These are phyloP conservation scores for Drosophila parthenogenetica DNA, from an alignment of 2,888 invertebrate genomes.

Conservation along the genomic window DNA sequence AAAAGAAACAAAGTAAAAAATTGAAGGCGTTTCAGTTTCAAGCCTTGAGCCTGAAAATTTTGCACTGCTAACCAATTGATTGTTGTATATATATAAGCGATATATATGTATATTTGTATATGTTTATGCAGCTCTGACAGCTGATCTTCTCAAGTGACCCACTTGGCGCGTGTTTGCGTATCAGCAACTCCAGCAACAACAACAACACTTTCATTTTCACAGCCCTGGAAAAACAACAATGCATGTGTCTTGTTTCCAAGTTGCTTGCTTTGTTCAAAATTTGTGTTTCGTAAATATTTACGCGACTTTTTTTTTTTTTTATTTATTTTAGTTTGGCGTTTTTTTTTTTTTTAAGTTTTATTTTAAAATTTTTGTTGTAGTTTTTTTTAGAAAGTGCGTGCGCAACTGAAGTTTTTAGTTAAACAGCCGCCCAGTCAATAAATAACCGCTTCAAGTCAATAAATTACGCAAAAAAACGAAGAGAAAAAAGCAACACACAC, in stretches of 20 bases:
- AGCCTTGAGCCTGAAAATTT: conserved; percentile 76
- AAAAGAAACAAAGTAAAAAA: background rate
- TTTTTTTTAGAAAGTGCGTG: conserved; percentile 79
- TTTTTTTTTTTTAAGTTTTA: conserved; percentile 17
- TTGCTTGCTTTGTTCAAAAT: conserved; percentile 53
- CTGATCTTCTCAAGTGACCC: conserved; percentile 80
- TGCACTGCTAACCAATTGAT: conserved; percentile 19
- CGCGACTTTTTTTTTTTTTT: conserved; percentile 29
- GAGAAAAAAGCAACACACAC: background rate
- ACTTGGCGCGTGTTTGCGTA: conserved; percentile 70
- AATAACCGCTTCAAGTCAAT: conserved; percentile 74
- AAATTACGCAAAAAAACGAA: conserved; percentile 66
- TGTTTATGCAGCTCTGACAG: conserved; percentile 56
- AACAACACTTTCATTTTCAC: conserved; percentile 77
- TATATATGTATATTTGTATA: conserved; percentile 9
- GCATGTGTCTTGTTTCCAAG: conserved; percentile 62
- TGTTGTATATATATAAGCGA: conserved; percentile 1
- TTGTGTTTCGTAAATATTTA: conserved; percentile 76
- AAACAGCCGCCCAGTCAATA: conserved; percentile 66
- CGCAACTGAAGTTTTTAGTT: conserved; percentile 69
- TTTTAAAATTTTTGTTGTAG: conserved; percentile 13
- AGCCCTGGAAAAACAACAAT: conserved; percentile 63
- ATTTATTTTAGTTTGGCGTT: conserved; percentile 15
- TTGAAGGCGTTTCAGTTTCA: conserved; percentile 10
- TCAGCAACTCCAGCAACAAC: conserved; percentile 49